Percentiles rank a stretch among this genome's conserved stretches.
phyloP scores from a whole-genome alignment of 2,113 vertebrate genomes.

The Etia nguti region DNA sequence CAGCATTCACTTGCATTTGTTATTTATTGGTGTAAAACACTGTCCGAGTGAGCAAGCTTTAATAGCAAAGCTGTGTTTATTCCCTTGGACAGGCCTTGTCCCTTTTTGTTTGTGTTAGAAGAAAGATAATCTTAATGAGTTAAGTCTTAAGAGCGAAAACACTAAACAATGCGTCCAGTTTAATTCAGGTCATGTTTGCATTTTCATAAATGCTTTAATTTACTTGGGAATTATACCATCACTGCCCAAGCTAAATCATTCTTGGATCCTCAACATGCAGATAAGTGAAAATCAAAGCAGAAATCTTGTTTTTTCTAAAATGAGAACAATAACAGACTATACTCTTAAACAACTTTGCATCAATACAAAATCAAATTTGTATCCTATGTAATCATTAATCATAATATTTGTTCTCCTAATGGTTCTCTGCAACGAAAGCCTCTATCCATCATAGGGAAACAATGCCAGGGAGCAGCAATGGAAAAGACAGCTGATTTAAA shows the following conservation, averaged over 20 bases:
- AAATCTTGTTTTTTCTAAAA: not conserved
- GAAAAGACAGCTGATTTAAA: constrained; percentile 58
- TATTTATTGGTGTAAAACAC: constrained; percentile 51
- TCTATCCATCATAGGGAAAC: constrained; percentile 56
- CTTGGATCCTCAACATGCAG: not conserved
- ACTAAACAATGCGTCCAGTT: not conserved
- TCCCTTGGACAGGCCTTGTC: constrained; percentile 53
- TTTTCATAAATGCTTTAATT: constrained; percentile 4
- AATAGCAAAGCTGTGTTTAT: constrained; percentile 56
- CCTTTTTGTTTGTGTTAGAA: constrained; percentile 42
- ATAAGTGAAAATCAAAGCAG: not conserved
- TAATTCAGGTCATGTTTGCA: not conserved
- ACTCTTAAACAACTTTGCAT: not conserved
- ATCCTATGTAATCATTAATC: constrained; percentile 53
- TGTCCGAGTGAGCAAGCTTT: constrained; percentile 46
- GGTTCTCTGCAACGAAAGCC: constrained; percentile 39
- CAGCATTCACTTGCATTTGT: constrained; percentile 30
- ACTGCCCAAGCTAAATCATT: not conserved
- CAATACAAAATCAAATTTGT: constrained; percentile 14
- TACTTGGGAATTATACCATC: not conserved
- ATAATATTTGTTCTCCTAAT: constrained; percentile 54
- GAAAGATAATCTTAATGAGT: constrained; percentile 54
- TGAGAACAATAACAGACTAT: not conserved
- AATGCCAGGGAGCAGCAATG: constrained; percentile 56
- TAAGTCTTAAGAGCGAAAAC: constrained; percentile 28